Base-by-base conservation (phyloP, 1,140 invertebrate species). In the Aporrectodea caliginosa region DNA sequence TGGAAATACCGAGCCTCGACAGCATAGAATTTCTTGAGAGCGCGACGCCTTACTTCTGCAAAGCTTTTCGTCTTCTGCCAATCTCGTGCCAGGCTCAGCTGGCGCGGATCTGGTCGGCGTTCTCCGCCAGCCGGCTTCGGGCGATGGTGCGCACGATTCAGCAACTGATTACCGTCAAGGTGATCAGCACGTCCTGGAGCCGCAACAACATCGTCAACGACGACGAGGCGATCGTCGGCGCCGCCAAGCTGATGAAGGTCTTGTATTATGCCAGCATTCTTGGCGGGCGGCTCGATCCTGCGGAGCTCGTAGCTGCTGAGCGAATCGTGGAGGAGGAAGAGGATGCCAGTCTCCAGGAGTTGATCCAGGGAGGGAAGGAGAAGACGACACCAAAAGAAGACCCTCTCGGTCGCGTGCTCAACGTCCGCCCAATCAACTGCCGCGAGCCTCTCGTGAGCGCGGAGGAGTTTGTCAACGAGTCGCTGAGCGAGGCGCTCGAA, bases 391-490 rank as follows among this genome's bases (percentile, higher is more conserved):
- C 79, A 2, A 86, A 86, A 80, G 85, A 87, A 75, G 90, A 90
- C 80, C 87, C 88, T 27, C 81, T 90, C 2, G 87, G 83, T 89
- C 84, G 88, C 73, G 88, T 89, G 85, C 89, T 97, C 77, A 91
- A 91, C 84, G 90, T 97, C 77, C 91, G 92, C 82, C 91, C 93
- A 22, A 86, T 96, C 79, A 93, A 97, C 85, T 93, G 93, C 84
- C 91, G 95, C 68, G 92, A 91, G 84, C 94, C 95, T 35, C 91
- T 93, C 82, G 91, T 97, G 86, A 91, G 93, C 31, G 94, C 94
- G 85, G 91, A 92, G 72, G 95, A 97, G 82, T 98, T 97, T 88
- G 95, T 97, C 85, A 97, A 98, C 85, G 95, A 97, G 87, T 92
- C 93, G 1, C 89, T 97, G 0, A 96, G 95, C 87, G 95, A 97